phyloP scores from a whole-genome alignment of 2,113 vertebrate species.

The Pteronura brasiliensis region DNA sequence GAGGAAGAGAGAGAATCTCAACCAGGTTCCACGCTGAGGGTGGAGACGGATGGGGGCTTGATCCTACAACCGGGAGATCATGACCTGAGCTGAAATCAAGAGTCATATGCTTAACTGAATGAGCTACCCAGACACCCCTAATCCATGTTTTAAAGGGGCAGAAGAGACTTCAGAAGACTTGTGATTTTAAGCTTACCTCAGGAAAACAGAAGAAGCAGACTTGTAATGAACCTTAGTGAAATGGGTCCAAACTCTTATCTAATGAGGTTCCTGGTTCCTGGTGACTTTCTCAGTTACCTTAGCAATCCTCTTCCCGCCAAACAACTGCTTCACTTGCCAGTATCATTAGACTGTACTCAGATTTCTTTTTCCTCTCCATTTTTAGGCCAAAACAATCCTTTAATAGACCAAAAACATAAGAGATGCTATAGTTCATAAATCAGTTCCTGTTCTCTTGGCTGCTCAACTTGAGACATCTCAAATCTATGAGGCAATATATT shows the following conservation, averaged over 20 bases:
- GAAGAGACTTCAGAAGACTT: neutral
- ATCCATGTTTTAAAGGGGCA: neutral
- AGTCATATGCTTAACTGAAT: neutral
- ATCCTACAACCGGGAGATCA: neutral
- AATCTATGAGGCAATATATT: neutral
- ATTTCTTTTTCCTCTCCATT: conserved; percentile 46
- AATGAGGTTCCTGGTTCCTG: neutral
- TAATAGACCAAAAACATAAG: neutral
- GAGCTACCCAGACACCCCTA: neutral
- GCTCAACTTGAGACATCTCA: neutral
- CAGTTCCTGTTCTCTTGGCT: neutral
- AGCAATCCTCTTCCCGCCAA: neutral
- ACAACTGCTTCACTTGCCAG: conserved; percentile 9
- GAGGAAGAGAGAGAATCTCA: neutral
- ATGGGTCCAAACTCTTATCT: neutral
- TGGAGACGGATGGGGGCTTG: neutral
- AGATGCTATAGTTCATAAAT: neutral
- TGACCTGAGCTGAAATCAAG: neutral
- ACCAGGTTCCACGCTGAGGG: neutral
- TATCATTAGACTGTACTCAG: neutral
- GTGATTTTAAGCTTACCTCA: neutral
- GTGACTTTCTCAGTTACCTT: neutral
- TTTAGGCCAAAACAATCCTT: conserved; percentile 26
- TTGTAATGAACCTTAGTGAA: neutral
- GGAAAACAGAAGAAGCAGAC: neutral